Base-by-base conservation (phyloP, 2,888 invertebrate species). In the Ornithoptera alexandrae region DNA sequence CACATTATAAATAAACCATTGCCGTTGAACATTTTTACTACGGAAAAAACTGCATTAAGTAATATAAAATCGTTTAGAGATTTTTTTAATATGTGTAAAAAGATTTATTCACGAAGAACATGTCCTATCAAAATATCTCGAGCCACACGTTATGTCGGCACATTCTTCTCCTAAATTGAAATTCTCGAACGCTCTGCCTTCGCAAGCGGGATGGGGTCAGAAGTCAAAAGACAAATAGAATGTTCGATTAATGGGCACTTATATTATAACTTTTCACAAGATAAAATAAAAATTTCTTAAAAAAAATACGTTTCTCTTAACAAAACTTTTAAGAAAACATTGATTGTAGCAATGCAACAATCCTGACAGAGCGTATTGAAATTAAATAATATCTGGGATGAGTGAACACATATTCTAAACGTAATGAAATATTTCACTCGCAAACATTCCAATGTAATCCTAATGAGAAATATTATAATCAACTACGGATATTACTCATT, bases 161-260 rank as follows among this genome's bases (percentile, higher is more conserved):
- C 93, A 93, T 93, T 93, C 93, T 93, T 93, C 93, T 92, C 92
- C 87, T 92, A 93, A 93, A 93, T 93, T 93, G 93, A 92, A 93
- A 93, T 93, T 93, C 93, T 92, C 89, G 88, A 88, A 88, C 90
- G 88, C 86, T 87, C 86, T 87, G 87, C 89, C 87, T 86, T 84
- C 85, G 82, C 80, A 78, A 82, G 82, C 82, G 84, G 88, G 90
- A 87, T 81, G 86, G 87, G 89, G 88, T 88, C 88, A 85, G 79
- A 84, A 88, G 87, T 87, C 87, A 86, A 88, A 91, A 91, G 92
- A 92, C 91, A 90, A 92, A 90, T 90, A 90, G 87, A 88, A 89
- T 86, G 86, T 90, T 90, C 91, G 90, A 91, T 91, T 90, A 91
- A 90, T 88, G 83, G 79, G 81, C 85, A 88, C 84, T 82, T 85